A percentile compares a stretch with the other conserved stretches of the same genome.
Evolutionary conservation across 2,797 vertebrate species (phyloP).

Genomic region (Numenius phaeopus): DNA sequence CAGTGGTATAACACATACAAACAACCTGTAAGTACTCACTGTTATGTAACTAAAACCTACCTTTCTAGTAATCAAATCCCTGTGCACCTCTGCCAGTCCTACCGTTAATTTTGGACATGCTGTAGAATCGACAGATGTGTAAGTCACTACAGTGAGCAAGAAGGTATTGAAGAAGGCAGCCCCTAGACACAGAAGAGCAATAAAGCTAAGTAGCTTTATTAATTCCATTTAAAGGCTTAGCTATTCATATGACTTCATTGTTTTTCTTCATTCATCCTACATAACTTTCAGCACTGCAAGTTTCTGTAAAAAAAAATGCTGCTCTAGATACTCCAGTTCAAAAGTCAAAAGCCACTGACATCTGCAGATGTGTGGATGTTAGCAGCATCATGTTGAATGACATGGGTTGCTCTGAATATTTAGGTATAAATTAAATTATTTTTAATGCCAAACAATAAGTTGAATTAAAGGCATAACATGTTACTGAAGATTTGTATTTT

Average conservation of each 20-base stretch:
- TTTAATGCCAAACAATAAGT: not conserved
- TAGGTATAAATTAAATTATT: not conserved
- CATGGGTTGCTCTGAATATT: not conserved
- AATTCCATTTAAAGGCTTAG: not conserved
- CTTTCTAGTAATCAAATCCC: conserved; percentile 12
- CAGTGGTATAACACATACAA: not conserved
- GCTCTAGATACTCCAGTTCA: not conserved
- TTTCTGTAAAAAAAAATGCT: not conserved
- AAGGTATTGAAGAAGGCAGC: not conserved
- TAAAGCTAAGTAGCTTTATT: not conserved
- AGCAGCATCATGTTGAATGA: not conserved
- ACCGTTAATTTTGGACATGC: conserved; percentile 12
- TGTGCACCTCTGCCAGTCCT: not conserved
- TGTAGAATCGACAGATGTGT: not conserved
- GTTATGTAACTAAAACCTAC: not conserved
- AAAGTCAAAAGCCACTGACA: not conserved
- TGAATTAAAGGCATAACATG: not conserved
- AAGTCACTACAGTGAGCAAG: not conserved
- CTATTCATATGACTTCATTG: not conserved
- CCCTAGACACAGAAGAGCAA: not conserved
- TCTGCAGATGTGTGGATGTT: not conserved
- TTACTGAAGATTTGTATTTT: not conserved
- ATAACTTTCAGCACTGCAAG: not conserved
- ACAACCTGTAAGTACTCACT: not conserved
- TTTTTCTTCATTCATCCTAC: not conserved